Percentiles rank a stretch among this genome's conserved stretches.
These are phyloP conservation scores for Folsomia candida DNA, from an alignment of 2,888 invertebrate genomes.

Conservation along the genomic window DNA sequence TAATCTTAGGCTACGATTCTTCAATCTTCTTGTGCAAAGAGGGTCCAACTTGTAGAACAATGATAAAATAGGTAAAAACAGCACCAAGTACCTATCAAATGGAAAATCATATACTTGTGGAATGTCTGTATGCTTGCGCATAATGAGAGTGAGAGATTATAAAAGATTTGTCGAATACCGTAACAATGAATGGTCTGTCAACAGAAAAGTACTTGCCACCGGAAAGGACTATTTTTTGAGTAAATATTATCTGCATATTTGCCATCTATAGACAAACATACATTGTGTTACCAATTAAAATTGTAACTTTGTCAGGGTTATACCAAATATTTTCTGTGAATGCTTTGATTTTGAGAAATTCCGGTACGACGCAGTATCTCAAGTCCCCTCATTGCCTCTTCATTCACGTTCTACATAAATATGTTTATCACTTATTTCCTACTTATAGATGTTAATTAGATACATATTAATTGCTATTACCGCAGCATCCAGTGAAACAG, in stretches of 20 bases:
- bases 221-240: slow-evolving; percentile 44
- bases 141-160: not conserved
- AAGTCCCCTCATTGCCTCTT: slow-evolving; percentile 44
- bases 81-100: slow-evolving; percentile 43
- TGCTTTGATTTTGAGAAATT: slow-evolving; percentile 28
- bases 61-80: slow-evolving; percentile 48
- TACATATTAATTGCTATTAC: too few relatives aligned
- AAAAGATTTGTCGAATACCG: slow-evolving; percentile 22
- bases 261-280: slow-evolving; percentile 28
- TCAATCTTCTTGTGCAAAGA: slow-evolving; percentile 11
- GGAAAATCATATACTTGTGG: not conserved
- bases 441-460: too few relatives aligned
- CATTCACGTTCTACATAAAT: slow-evolving; percentile 41
- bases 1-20: too few relatives aligned
- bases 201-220: slow-evolving; percentile 47
- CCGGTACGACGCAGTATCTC: slow-evolving; percentile 37
- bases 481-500: slow-evolving; percentile 45
- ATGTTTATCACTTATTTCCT: too few relatives aligned
- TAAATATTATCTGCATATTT: slow-evolving; percentile 38
- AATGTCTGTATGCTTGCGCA: not conserved
- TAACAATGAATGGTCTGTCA: slow-evolving; percentile 48
- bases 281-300: not conserved
- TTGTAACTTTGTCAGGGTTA: not conserved
- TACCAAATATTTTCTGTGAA: slow-evolving; percentile 43
- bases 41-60: slow-evolving; percentile 46